Percentiles rank a stretch among this genome's conserved stretches.
Evolutionary conservation across 2,888 invertebrate species (phyloP).

Genomic region (Caradrina kadenii): DNA sequence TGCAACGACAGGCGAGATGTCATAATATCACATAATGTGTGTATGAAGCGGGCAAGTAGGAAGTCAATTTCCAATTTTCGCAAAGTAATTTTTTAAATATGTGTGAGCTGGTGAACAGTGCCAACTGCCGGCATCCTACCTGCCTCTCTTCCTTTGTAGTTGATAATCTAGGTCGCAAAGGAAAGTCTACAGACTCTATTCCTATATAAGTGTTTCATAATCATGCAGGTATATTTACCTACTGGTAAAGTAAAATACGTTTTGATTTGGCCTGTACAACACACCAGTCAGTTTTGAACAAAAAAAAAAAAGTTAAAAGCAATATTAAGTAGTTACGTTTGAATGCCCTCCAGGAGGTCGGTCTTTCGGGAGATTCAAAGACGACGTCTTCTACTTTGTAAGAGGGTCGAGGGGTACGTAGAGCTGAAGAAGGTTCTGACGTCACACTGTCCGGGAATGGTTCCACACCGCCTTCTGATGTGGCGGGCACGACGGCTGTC

Average conservation of each 20-base stretch:
- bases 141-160: no score
- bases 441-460: constrained; percentile 58
- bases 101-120: no score
- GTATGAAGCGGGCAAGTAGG: not conserved
- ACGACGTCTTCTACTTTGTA: constrained; percentile 95
- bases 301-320: not conserved
- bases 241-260: not conserved
- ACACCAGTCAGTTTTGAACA: no score
- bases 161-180: not conserved
- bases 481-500: constrained; percentile 80
- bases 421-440: constrained; percentile 73
- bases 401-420: constrained; percentile 88
- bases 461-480: constrained; percentile 64
- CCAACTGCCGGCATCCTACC: not conserved
- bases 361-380: constrained; percentile 90
- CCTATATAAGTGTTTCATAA: not conserved
- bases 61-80: constrained; percentile 1
- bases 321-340: constrained; percentile 74
- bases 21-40: not conserved
- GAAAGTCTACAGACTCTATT: not conserved
- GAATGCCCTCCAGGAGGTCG: constrained; percentile 84
- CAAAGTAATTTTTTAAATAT: not conserved
- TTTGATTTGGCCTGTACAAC: not conserved
- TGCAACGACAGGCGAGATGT: constrained; percentile 73
- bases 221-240: no score